phyloP scores from a whole-genome alignment of 2,797 vertebrate species.

The Pampus argenteus region DNA sequence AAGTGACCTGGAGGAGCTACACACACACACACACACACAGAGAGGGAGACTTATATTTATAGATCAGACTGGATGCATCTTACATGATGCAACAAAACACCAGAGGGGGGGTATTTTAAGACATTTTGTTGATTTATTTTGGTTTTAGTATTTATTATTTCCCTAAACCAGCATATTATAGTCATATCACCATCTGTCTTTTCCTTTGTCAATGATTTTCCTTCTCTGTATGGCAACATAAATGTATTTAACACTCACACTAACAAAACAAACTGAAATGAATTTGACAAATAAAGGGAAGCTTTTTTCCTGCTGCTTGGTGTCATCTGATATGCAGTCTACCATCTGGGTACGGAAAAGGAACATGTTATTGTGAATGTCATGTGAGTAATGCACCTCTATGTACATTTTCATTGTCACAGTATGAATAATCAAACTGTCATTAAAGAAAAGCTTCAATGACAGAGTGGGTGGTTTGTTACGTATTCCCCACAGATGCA shows the following conservation, averaged over 20 bases:
- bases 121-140: not conserved
- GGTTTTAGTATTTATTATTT: too few relatives aligned
- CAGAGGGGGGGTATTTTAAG: not conserved
- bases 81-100: conserved; percentile 1
- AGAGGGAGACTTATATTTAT: not conserved
- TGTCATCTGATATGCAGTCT: not conserved
- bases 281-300: not conserved
- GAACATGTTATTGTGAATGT: not conserved
- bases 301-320: not conserved
- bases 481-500: not conserved
- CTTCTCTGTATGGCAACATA: not conserved
- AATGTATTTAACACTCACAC: too few relatives aligned
- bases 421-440: not conserved
- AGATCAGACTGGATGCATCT: not conserved
- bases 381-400: not conserved
- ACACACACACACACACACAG: conserved; percentile 3
- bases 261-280: too few relatives aligned
- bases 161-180: too few relatives aligned
- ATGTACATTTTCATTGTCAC: not conserved
- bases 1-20: conserved; percentile 29
- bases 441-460: not conserved
- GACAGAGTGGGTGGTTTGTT: not conserved
- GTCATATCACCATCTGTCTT: too few relatives aligned
- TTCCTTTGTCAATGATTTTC: not conserved
- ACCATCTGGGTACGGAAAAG: too few relatives aligned